Evolutionary conservation across 2,113 vertebrate species (phyloP), one percentile per base, ranked within the genome.

Genomic region (Parotia lawesii): DNA sequence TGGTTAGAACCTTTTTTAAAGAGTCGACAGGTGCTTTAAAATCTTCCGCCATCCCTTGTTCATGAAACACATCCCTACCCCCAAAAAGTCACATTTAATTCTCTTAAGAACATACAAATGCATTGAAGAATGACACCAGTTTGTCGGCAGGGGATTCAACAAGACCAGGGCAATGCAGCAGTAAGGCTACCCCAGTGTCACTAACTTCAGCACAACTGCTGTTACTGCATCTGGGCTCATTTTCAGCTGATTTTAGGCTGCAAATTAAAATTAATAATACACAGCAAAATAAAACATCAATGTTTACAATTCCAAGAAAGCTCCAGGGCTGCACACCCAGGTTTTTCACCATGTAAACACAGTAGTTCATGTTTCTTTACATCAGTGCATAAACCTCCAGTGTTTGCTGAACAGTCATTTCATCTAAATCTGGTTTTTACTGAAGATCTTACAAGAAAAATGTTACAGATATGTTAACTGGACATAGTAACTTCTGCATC

Each of bases 101-200:
- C 44, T 71, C 27, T 54, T 22, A 66, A 56, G 51, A 54, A 29
- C 2, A 6, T 18, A 74, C 18, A 58, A 17, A 24, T 6, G 2
- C 25, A 31, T 2, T 27, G 31, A 79, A 51, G 60, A 85, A 8
- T 17, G 10, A 23, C 37, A 64, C 4, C 29, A 14, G 10, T 53
- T 40, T 48, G 64, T 27, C n/a, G 19, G 20, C 22, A 71, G 2
- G 6, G 11, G n/a, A 44, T 12, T 40, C 16, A 78, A 9, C 3
- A 35, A 19, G 54, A 61, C 2, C 57, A 71, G 19, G 47, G 33
- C 12, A 53, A n/a, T 5, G 16, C 3, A 57, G 35, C 50, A 50
- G 56, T 5, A 21, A 51, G 0, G 2, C 40, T 33, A 6, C 6
- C 6, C 28, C 9, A 22, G 37, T 3, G 23, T 12, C 60, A 27